Percentiles rank a stretch among this genome's conserved stretches.
phyloP scores from a whole-genome alignment of 2,113 vertebrate genomes.

The Marcusenius ussheri region DNA sequence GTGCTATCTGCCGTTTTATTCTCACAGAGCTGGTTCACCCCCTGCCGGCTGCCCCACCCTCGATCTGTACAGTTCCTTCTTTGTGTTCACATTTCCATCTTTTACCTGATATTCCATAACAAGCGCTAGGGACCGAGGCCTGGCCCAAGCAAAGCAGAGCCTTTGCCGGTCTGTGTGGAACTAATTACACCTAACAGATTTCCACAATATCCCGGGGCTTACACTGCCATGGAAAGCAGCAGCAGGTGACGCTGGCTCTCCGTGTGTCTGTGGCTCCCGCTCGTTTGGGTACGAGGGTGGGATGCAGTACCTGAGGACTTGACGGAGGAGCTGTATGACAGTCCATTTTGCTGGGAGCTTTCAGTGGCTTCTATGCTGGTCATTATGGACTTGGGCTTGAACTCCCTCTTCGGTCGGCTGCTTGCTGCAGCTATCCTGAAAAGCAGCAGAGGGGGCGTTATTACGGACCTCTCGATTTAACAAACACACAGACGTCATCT shows the following conservation, averaged over 20 bases:
- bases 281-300: background rate
- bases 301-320: constrained; percentile 64
- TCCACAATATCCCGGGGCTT: background rate
- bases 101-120: background rate
- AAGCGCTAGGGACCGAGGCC: background rate
- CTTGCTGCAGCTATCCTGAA: constrained; percentile 72
- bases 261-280: background rate
- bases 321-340: constrained; percentile 58
- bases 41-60: background rate
- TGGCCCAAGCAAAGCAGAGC: background rate
- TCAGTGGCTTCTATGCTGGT: constrained; percentile 59
- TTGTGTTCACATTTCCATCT: background rate
- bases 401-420: constrained; percentile 68
- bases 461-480: background rate
- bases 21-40: background rate
- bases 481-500: background rate
- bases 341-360: constrained; percentile 68
- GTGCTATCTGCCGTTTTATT: background rate
- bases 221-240: background rate
- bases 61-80: background rate
- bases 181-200: background rate
- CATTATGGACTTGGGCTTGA: constrained; percentile 65
- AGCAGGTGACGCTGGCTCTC: background rate
- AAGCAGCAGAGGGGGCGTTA: constrained; percentile 16
- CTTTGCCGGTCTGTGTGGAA: background rate